Conservation (phyloP, 2,888 invertebrate species). For the Drepana falcataria region DNA sequence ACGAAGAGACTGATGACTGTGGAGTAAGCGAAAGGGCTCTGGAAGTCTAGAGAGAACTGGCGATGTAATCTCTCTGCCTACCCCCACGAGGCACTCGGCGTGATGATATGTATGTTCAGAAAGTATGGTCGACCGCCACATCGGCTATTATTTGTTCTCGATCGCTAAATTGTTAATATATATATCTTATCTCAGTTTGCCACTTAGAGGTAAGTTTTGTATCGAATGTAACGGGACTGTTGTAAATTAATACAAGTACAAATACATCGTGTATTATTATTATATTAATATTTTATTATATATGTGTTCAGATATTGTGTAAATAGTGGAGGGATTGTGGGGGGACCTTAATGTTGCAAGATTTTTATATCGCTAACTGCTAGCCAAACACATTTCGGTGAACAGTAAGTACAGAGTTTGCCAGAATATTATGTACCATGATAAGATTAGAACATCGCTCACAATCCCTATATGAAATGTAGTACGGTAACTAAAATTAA, state of each 20-base stretch:
- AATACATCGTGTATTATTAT: conserved; percentile 1
- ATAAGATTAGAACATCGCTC: background rate
- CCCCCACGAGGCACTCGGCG: too few species aligned
- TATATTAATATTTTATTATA: conserved; percentile 1
- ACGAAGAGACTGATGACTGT: too few species aligned
- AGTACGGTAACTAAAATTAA: background rate
- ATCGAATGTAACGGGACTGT: conserved; percentile 12
- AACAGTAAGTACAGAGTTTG: too few species aligned
- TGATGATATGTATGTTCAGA: too few species aligned
- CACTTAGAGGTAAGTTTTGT: conserved; percentile 40
- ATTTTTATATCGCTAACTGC: too few species aligned
- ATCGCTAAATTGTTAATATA: conserved; percentile 29
- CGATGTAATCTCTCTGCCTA: too few species aligned
- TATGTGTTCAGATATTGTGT: conserved; percentile 3
- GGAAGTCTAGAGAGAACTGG: too few species aligned
- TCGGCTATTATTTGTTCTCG: conserved; percentile 41
- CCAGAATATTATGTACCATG: too few species aligned
- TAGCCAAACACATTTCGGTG: too few species aligned
- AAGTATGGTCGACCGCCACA: conserved; percentile 19
- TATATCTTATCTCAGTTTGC: conserved; percentile 69
- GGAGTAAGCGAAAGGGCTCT: too few species aligned
- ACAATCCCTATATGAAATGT: background rate
- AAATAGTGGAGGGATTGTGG: background rate
- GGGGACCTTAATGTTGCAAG: background rate
- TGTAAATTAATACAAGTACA: conserved; percentile 5